Evolutionary conservation across 2,797 vertebrate genomes (phyloP).

Genomic region (Geotrypetes seraphini): DNA sequence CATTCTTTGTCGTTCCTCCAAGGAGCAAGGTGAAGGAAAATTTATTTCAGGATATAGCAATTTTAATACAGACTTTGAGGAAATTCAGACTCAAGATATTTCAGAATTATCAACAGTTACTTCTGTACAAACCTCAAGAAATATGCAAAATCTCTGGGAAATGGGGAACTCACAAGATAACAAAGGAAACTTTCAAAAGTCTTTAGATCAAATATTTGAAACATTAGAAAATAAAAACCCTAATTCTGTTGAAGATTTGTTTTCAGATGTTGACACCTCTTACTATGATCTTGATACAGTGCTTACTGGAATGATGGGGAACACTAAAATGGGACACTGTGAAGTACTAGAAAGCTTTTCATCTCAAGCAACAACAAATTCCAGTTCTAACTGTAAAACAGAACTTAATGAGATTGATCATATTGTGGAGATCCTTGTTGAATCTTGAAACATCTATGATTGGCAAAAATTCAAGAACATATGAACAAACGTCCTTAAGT

Average conservation of each 20-base stretch:
- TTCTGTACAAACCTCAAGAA: conserved; percentile 35
- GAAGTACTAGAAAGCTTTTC: conserved; percentile 80
- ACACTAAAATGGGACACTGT: conserved; percentile 74
- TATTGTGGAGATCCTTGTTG: conserved; percentile 91
- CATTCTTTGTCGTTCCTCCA: conserved; percentile 70
- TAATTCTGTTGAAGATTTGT: conserved; percentile 76
- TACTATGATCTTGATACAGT: conserved; percentile 91
- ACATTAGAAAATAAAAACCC: conserved; percentile 78
- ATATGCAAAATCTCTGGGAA: conserved; percentile 63
- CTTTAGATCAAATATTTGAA: conserved; percentile 83
- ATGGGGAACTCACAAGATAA: conserved; percentile 56
- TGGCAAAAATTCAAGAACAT: too few relatives aligned
- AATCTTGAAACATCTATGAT: conserved; percentile 57
- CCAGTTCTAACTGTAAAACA: conserved; percentile 73
- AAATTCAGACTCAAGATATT: conserved; percentile 15
- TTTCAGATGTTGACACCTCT: conserved; percentile 86
- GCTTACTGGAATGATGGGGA: conserved; percentile 83
- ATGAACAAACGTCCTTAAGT: conserved; percentile 26
- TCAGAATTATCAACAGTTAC: conserved; percentile 25
- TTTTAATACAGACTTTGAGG: conserved; percentile 38
- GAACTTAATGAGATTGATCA: conserved; percentile 90
- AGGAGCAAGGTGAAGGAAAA: conserved; percentile 51
- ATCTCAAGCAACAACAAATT: conserved; percentile 52
- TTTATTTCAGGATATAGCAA: conserved; percentile 36
- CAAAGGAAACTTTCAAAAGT: conserved; percentile 60